Evolutionary conservation across 2,113 vertebrate genomes (phyloP).

Genomic region (Heteronetta atricapilla): DNA sequence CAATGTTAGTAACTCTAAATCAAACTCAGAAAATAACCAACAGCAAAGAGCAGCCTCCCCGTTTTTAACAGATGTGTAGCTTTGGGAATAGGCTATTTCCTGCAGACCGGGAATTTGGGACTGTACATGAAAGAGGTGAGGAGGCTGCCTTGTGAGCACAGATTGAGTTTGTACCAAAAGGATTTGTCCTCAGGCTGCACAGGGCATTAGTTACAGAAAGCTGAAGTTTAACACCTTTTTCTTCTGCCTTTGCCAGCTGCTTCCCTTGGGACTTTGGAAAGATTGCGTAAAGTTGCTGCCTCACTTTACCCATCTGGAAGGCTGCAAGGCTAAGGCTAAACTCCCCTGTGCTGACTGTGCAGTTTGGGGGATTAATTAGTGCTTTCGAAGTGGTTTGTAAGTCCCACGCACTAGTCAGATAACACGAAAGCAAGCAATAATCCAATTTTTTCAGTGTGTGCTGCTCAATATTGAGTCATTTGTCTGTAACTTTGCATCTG

Average conservation of each 20-base stretch:
- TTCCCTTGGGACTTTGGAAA: background rate
- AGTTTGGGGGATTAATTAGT: background rate
- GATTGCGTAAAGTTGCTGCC: background rate
- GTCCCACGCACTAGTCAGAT: background rate
- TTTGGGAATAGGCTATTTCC: background rate
- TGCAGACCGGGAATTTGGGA: background rate
- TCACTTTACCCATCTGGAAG: background rate
- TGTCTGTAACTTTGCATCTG: background rate
- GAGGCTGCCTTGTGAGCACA: background rate
- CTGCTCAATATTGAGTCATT: background rate
- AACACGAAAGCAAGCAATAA: background rate
- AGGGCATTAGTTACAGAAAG: background rate
- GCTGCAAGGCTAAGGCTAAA: accelerated
- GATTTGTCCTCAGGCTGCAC: background rate
- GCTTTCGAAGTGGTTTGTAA: background rate
- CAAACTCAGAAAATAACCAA: background rate
- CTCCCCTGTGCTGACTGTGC: background rate
- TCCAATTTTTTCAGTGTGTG: background rate
- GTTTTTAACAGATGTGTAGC: background rate
- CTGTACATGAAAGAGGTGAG: background rate
- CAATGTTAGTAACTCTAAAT: background rate
- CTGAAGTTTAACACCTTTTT: background rate
- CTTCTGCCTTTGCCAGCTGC: background rate
- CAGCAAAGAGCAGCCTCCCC: background rate
- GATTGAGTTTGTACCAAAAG: background rate